Conservation (phyloP, 2,888 invertebrate genomes). For the Cephus runcator region DNA sequence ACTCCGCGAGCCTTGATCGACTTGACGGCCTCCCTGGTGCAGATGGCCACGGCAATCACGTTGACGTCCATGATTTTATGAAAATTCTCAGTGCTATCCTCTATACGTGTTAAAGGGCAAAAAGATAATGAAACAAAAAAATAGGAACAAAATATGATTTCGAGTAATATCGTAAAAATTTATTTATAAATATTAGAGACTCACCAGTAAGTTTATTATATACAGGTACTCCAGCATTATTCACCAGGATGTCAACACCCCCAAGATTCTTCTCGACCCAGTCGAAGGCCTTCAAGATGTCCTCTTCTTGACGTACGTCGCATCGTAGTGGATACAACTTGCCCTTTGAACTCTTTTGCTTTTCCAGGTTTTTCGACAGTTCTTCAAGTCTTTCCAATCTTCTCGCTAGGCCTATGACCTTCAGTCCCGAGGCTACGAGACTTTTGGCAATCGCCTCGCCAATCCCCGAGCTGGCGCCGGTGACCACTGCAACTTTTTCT, state of each 20-base stretch:
- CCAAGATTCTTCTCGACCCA: constrained; percentile 68
- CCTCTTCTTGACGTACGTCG: constrained; percentile 68
- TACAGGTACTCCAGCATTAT: constrained; percentile 68
- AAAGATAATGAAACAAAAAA: too few species aligned
- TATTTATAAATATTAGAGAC: too few species aligned
- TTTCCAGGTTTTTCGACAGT: constrained; percentile 27
- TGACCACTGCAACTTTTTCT: constrained; percentile 73
- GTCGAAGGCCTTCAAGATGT: constrained; percentile 69
- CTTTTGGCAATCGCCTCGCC: constrained; percentile 66
- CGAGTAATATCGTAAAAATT: background rate
- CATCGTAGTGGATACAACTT: constrained; percentile 64
- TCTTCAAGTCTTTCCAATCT: constrained; percentile 65
- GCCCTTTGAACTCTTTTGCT: constrained; percentile 33
- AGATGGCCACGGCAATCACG: constrained; percentile 69
- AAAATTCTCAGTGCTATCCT: constrained; percentile 55
- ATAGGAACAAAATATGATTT: too few species aligned
- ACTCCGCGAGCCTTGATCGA: constrained; percentile 67
- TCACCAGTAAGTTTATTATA: too few species aligned
- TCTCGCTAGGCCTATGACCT: constrained; percentile 69
- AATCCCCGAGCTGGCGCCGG: constrained; percentile 74
- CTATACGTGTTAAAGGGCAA: constrained; percentile 16
- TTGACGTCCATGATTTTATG: constrained; percentile 67
- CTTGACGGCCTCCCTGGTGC: constrained; percentile 69
- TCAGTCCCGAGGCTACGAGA: constrained; percentile 67
- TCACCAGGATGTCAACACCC: constrained; percentile 70